A percentile compares a stretch with the other conserved stretches of the same genome.
Evolutionary conservation across 1,140 invertebrate genomes (phyloP).

Genomic region (Drosophila setifemur): DNA sequence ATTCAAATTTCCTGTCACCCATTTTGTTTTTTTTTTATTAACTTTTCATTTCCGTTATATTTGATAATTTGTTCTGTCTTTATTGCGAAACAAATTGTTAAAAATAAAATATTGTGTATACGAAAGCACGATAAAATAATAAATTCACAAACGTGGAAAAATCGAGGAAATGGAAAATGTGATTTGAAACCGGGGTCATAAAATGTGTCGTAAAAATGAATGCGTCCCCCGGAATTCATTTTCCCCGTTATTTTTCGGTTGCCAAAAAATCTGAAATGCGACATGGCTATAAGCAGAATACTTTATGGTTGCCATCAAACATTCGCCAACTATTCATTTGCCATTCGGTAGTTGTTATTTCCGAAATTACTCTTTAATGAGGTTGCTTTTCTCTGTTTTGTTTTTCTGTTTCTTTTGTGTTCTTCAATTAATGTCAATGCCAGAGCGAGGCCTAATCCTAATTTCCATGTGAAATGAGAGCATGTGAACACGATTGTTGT

Average conservation of each 20-base stretch:
- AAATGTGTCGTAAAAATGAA: conserved; percentile 4
- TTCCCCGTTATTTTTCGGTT: background rate
- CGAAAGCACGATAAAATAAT: too few species aligned
- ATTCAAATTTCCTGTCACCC: too few species aligned
- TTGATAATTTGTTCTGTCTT: too few species aligned
- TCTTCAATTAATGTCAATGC: conserved; percentile 33
- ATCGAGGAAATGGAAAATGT: too few species aligned
- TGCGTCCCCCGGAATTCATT: background rate
- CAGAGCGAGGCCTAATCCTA: conserved; percentile 23
- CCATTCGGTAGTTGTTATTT: conserved; percentile 1
- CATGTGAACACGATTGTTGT: conserved; percentile 16
- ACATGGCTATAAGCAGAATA: background rate
- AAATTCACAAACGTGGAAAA: too few species aligned
- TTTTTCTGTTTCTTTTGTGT: background rate
- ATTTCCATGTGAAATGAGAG: conserved; percentile 30
- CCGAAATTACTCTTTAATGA: conserved; percentile 28
- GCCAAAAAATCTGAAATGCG: background rate
- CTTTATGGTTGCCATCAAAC: conserved; percentile 18
- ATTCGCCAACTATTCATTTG: conserved; percentile 7
- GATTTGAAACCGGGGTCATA: background rate
- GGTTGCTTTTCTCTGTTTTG: background rate
- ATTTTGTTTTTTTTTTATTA: too few species aligned
- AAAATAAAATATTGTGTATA: too few species aligned
- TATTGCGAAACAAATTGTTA: too few species aligned
- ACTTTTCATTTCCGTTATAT: too few species aligned